Percentiles rank a stretch among this genome's conserved stretches.
These are phyloP conservation scores for Hydrocynus forskahlii DNA, from an alignment of 2,797 vertebrate species.

Conservation along the genomic window DNA sequence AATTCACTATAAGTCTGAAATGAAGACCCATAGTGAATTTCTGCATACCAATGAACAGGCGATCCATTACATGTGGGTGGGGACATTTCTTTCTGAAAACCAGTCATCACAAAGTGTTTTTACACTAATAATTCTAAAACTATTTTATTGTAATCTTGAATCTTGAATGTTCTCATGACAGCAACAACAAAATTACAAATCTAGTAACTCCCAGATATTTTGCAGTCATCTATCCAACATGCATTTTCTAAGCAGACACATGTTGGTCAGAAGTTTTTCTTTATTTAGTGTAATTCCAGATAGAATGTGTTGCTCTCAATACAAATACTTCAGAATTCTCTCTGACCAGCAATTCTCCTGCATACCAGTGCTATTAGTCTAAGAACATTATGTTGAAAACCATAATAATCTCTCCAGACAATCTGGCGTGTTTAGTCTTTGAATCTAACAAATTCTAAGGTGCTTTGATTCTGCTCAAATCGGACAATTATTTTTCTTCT, in stretches of 20 bases:
- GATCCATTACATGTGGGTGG: too few relatives aligned
- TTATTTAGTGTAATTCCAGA: constrained; percentile 11
- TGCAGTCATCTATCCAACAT: too few relatives aligned
- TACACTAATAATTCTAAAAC: too few relatives aligned
- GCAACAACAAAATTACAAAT: too few relatives aligned
- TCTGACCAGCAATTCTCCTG: constrained; percentile 10
- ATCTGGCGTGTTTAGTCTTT: not conserved
- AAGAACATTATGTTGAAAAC: constrained; percentile 51
- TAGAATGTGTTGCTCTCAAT: constrained; percentile 15
- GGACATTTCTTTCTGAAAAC: too few relatives aligned
- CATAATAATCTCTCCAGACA: constrained; percentile 39
- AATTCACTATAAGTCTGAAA: too few relatives aligned
- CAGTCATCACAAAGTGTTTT: too few relatives aligned
- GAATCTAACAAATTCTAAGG: constrained; percentile 2
- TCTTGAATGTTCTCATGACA: too few relatives aligned
- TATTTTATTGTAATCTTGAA: too few relatives aligned
- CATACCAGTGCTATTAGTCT: constrained; percentile 46
- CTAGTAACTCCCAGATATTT: too few relatives aligned
- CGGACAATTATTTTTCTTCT: not conserved
- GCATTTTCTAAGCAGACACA: not conserved
- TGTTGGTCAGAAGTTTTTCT: not conserved
- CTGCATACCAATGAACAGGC: too few relatives aligned
- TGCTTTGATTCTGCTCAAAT: constrained; percentile 5
- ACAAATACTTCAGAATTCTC: constrained; percentile 12
- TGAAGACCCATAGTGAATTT: too few relatives aligned